Base-by-base conservation (phyloP, 2,113 vertebrate genomes). In the Rhinoderma darwinii region DNA sequence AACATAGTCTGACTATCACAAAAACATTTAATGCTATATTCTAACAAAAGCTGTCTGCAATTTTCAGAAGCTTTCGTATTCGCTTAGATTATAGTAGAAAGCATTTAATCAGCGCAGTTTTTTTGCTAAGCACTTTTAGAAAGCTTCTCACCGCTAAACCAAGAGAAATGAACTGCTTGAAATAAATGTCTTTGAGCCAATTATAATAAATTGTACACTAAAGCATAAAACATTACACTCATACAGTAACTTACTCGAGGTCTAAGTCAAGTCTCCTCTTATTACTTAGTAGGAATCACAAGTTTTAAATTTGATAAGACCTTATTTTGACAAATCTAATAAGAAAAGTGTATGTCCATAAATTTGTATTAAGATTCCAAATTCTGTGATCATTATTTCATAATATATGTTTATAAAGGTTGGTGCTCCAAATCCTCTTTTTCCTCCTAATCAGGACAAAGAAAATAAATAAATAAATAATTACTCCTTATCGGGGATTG, bases 91-190 rank as follows among this genome's bases (percentile, higher is more conserved):
- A 80, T 25, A 9, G 77, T 14, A 22, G 61, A 56, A 81, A 81
- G 61, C 76, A 50, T 86, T 86, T 86, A 86, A 81, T 86, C 84
- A 86, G 63, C 50, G 70, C 54, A 56, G 5, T 78, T 79, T 80
- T 70, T 70, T 86, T 54, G n/a, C 63, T 86, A 59, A 81, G 76
- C 35, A 73, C 61, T 86, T 79, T 14, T 56, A 80, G 80, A 86
- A 30, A 43, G 77, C 47, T 76, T 47, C n/a, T 51, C 35, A 50
- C 47, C 18, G 32, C 44, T 80, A 54, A 86, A 86, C 43, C 25
- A 68, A 86, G 63, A 37, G 63, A 73, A 86, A 86, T 81, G 66
- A 86, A 72, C 76, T 79, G 50, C 84, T 80, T 81, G 44, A 72
- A 86, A 79, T 78, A 86, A 68, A 86, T 80, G 25, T 59, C 59